phyloP scores from a whole-genome alignment of 2,113 vertebrate species.

The Neolamprologus toae region DNA sequence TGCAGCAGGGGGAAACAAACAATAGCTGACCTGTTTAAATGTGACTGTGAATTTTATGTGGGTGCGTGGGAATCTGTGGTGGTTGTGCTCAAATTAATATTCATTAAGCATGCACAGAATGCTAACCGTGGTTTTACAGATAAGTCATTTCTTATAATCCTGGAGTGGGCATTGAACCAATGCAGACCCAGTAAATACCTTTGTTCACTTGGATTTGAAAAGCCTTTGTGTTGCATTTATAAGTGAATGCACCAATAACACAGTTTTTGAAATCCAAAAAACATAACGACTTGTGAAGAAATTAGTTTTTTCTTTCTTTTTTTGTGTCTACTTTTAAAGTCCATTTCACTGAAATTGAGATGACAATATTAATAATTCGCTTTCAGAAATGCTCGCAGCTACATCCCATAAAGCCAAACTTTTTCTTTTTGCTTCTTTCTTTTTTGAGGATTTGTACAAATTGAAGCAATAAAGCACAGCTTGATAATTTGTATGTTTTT shows the following conservation, averaged over 20 bases:
- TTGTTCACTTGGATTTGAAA: background rate
- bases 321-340: background rate
- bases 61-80: background rate
- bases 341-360: background rate
- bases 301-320: background rate
- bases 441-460: background rate
- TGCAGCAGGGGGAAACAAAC: background rate
- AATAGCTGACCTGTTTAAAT: background rate
- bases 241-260: background rate
- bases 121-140: background rate
- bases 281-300: background rate
- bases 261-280: background rate
- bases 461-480: background rate
- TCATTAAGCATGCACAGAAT: background rate
- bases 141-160: background rate
- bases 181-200: background rate
- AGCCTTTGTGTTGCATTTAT: background rate
- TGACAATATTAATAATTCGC: background rate
- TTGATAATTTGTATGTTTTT: background rate
- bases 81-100: background rate
- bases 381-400: background rate
- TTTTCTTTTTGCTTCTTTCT: background rate
- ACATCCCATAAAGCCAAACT: background rate
- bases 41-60: background rate
- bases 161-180: background rate